Base-by-base conservation (phyloP, 2,113 vertebrate genomes). In the Jaculus jaculus region DNA sequence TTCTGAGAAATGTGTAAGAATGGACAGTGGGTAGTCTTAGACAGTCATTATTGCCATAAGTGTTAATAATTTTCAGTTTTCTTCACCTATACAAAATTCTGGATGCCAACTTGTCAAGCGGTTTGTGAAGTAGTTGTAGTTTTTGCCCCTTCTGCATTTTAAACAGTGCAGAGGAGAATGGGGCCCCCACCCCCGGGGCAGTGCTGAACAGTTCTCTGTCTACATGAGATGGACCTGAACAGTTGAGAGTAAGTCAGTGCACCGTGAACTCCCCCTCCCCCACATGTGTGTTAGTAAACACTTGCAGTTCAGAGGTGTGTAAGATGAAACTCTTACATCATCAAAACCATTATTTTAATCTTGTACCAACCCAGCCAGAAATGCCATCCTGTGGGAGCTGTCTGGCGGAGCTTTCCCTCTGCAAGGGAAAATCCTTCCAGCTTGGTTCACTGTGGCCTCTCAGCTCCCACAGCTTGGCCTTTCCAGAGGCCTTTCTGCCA, bases 291-390 rank as follows among this genome's bases (percentile, higher is more conserved):
- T 93, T 96, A 80, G 90, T 94, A 95, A 93, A 91, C 89, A 96
- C 68, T 88, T 88, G 90, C 72, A 88, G 92, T 75, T 96, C 96
- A 81, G 86, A 83, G 91, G 91, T 90, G 72, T 91, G 90, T 92
- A 94, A 97, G 97, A 97, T 87, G 90, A 97, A 97, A 97, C 95
- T 93, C 80, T 97, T 97, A 95, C 85, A 97, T 88, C 77, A 93
- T 90, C 91, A 73, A 58, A 89, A 82, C 84, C 96, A 75, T 97
- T 97, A 89, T 94, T 93, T 96, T 94, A 95, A 94, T 96, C 96
- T 97, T 84, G 84, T 91, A 88, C 42, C 72, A 58, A 80, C 90
- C 80, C 85, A 96, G 63, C 78, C 96, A 96, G 96, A 97, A 97
- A 91, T 28, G 60, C 39, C 71, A 95, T 95, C 97, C 95, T 91